Evolutionary conservation across 2,888 invertebrate genomes (phyloP).

Genomic region (Coelinius sp.): DNA sequence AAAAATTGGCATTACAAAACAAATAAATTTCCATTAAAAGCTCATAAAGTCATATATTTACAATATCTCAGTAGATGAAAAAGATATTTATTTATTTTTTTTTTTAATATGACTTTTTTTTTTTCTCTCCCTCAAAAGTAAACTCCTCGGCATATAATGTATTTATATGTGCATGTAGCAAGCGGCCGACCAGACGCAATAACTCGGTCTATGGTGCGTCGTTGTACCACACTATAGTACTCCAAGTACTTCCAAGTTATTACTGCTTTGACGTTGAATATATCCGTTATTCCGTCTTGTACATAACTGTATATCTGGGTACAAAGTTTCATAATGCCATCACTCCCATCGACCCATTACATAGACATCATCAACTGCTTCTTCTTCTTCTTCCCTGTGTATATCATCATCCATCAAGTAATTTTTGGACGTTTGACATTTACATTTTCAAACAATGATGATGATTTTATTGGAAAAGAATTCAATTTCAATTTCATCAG

Average conservation of each 20-base stretch:
- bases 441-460: not conserved
- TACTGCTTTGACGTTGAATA: conserved; percentile 60
- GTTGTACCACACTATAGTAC: conserved; percentile 24
- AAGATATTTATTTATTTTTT: too few species aligned
- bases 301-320: conserved; percentile 18
- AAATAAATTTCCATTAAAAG: too few species aligned
- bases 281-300: conserved; percentile 45
- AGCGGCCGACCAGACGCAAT: conserved; percentile 44
- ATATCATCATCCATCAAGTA: not conserved
- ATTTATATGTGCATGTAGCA: conserved; percentile 35
- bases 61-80: too few species aligned
- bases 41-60: too few species aligned
- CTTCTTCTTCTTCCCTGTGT: not conserved
- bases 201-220: conserved; percentile 44
- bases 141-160: conserved; percentile 26
- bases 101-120: not conserved
- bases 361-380: not conserved
- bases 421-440: not conserved
- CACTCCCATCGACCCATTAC: not conserved
- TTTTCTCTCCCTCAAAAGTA: too few species aligned
- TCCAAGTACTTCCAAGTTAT: conserved; percentile 57
- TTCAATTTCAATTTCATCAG: not conserved
- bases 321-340: conserved; percentile 22
- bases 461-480: not conserved
- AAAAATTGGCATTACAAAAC: not conserved